A percentile compares a stretch with the other conserved stretches of the same genome.
Evolutionary conservation across 2,113 vertebrate genomes (phyloP).

Genomic region (Hiodon alosoides): DNA sequence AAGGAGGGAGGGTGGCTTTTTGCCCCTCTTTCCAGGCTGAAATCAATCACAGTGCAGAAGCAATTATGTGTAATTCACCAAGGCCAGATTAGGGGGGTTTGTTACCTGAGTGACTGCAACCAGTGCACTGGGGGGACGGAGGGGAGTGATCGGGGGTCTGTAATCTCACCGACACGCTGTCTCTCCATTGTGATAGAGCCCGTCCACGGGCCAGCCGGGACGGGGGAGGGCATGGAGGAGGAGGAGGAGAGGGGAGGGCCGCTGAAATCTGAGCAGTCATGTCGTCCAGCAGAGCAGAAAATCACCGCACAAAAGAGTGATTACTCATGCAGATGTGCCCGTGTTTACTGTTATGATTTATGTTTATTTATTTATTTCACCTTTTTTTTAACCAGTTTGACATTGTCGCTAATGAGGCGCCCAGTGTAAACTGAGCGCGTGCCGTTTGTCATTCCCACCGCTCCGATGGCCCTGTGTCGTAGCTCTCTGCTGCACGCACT

Average conservation of each 20-base stretch:
- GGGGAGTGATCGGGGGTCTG: constrained; percentile 45
- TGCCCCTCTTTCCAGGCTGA: constrained; percentile 79
- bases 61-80: constrained; percentile 98
- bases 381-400: neutral
- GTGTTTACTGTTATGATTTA: constrained; percentile 64
- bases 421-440: neutral
- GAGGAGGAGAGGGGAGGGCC: constrained; percentile 60
- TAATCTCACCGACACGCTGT: constrained; percentile 75
- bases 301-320: constrained; percentile 90
- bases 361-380: neutral
- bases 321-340: constrained; percentile 96
- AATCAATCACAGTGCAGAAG: constrained; percentile 96
- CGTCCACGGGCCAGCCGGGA: no score
- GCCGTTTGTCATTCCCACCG: neutral
- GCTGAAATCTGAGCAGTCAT: constrained; percentile 79
- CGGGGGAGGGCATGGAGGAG: constrained; percentile 48
- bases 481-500: neutral
- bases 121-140: neutral
- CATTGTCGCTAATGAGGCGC: neutral
- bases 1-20: neutral
- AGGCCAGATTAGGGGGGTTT: constrained; percentile 89
- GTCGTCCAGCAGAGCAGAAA: constrained; percentile 95
- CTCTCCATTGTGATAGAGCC: constrained; percentile 48
- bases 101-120: constrained; percentile 87
- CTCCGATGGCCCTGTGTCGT: neutral